Percentiles rank a stretch among this genome's conserved stretches.
Evolutionary conservation across 2,113 vertebrate species (phyloP).

Genomic region (Engraulis encrasicolus): DNA sequence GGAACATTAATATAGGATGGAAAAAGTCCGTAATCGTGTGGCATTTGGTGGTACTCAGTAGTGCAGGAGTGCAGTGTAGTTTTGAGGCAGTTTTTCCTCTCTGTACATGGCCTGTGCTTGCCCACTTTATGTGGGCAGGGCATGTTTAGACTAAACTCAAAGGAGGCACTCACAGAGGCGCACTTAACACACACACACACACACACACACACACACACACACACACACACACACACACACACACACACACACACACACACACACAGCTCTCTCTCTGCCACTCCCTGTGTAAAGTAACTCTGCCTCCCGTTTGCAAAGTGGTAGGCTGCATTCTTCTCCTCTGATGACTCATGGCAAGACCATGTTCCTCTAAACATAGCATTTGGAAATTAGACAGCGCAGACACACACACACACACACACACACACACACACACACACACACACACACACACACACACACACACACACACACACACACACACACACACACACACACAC

Average conservation of each 20-base stretch:
- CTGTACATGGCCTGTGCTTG: background rate
- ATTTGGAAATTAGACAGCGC: slow-evolving; percentile 39
- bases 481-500: too few relatives aligned
- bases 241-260: background rate
- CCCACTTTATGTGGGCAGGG: background rate
- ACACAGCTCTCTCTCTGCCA: background rate
- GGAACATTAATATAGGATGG: background rate
- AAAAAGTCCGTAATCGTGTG: background rate
- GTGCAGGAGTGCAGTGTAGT: background rate
- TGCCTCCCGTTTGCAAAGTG: background rate
- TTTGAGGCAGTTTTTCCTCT: background rate
- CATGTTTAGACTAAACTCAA: background rate
- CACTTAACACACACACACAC: background rate
- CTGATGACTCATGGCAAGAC: slow-evolving; percentile 69
- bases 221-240: background rate
- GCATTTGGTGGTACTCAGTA: background rate
- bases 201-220: background rate
- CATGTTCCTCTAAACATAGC: slow-evolving; percentile 50
- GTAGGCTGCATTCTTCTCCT: slow-evolving; percentile 70
- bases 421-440: too few relatives aligned
- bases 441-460: too few relatives aligned
- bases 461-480: too few relatives aligned
- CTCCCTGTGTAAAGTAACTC: background rate
- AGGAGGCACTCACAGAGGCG: background rate
- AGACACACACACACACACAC: slow-evolving; percentile 28